phyloP scores from a whole-genome alignment of 2,888 invertebrate species.

The Sarcophaga subvicina region DNA sequence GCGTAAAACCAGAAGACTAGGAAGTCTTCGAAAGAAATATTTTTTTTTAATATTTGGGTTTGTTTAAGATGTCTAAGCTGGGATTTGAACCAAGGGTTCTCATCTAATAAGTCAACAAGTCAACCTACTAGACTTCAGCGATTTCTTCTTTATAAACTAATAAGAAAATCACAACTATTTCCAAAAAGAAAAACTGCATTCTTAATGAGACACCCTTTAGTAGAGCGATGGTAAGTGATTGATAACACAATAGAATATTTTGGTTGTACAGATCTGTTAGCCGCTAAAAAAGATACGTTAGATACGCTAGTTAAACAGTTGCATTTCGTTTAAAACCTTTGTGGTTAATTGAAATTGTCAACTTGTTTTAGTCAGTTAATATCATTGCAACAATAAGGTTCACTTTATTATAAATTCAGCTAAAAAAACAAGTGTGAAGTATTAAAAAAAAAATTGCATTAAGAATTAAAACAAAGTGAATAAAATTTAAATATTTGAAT shows the following conservation, averaged over 20 bases:
- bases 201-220: no score
- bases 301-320: neutral
- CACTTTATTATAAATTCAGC: conserved; percentile 28
- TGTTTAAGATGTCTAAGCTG: no score
- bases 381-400: conserved; percentile 51
- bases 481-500: neutral
- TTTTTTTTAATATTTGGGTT: no score
- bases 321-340: conserved; percentile 44
- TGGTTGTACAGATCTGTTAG: conserved; percentile 44
- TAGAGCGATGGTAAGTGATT: no score
- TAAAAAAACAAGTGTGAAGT: neutral
- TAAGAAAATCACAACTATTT: no score
- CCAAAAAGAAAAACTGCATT: no score
- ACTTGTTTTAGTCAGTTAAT: conserved; percentile 61
- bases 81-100: no score
- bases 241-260: neutral
- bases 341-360: conserved; percentile 52
- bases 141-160: no score
- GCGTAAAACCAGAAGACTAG: no score
- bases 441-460: neutral
- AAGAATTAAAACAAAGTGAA: neutral
- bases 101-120: no score
- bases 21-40: no score
- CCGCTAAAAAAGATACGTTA: neutral
- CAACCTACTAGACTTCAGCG: no score